phyloP scores from a whole-genome alignment of 2,113 vertebrate species.

The Chrysemys picta region DNA sequence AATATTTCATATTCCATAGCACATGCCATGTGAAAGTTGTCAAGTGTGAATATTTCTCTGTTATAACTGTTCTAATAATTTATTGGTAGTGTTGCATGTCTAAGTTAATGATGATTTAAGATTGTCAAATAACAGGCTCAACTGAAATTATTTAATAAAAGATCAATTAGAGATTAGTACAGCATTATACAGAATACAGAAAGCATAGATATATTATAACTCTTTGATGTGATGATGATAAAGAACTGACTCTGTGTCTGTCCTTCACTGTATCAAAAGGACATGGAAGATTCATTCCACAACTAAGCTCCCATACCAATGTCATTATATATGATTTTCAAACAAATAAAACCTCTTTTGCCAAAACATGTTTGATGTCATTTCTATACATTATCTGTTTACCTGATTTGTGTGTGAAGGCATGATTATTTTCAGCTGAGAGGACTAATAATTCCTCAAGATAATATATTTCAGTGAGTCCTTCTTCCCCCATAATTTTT shows the following conservation, averaged over 20 bases:
- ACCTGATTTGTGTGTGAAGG: not conserved
- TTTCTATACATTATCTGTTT: not conserved
- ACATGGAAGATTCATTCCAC: not conserved
- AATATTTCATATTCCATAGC: not conserved
- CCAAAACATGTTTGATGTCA: not conserved
- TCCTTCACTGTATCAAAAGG: not conserved
- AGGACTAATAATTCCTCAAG: not conserved
- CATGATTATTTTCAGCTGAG: not conserved
- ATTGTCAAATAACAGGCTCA: not conserved
- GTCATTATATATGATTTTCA: not conserved
- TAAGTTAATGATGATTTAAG: not conserved
- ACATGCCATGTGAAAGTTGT: not conserved
- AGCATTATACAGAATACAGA: not conserved
- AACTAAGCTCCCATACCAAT: not conserved
- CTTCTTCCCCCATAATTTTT: not conserved
- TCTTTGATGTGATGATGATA: not conserved
- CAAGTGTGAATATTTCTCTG: rapidly evolving
- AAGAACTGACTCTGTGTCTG: not conserved
- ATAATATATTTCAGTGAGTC: not conserved
- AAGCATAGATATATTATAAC: not conserved
- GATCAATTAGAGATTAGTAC: not conserved
- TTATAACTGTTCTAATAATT: not conserved
- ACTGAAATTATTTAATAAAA: not conserved
- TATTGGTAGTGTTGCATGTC: not conserved
- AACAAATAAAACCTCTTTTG: not conserved